Conservation (phyloP, 2,113 vertebrate genomes). For the Rynchops niger region DNA sequence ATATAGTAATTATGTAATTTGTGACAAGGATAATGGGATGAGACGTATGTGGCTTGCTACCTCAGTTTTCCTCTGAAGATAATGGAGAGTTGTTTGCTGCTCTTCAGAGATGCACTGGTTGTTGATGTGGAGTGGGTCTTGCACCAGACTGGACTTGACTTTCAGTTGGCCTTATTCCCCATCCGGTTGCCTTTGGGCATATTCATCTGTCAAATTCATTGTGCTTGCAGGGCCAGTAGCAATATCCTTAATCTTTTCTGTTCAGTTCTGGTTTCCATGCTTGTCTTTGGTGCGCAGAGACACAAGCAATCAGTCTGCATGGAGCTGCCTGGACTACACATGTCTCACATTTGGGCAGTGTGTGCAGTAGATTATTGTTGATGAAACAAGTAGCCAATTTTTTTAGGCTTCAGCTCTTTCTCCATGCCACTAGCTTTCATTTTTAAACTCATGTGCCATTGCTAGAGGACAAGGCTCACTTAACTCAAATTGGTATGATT, state of each 20-base stretch:
- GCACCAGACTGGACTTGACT: background rate
- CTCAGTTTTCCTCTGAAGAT: background rate
- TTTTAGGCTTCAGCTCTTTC: background rate
- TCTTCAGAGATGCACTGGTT: background rate
- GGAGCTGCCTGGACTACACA: background rate
- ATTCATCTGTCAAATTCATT: background rate
- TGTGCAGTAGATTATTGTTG: background rate
- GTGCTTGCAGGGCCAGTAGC: background rate
- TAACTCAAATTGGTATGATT: background rate
- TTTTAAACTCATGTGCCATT: background rate
- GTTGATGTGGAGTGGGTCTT: background rate
- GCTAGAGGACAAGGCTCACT: background rate
- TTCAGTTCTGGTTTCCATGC: background rate
- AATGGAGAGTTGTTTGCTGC: background rate
- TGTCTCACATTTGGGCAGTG: fast-evolving
- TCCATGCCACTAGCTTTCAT: background rate
- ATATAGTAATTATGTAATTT: background rate
- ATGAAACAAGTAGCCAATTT: background rate
- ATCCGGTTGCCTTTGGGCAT: background rate
- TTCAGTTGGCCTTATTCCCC: background rate
- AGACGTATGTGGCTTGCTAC: background rate
- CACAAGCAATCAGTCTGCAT: background rate
- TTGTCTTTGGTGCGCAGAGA: background rate
- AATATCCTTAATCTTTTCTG: background rate
- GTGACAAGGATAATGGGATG: background rate